Evolutionary conservation across 2,797 vertebrate species (phyloP), one percentile per base, ranked within the genome.

Genomic region (Pygocentrus nattereri): DNA sequence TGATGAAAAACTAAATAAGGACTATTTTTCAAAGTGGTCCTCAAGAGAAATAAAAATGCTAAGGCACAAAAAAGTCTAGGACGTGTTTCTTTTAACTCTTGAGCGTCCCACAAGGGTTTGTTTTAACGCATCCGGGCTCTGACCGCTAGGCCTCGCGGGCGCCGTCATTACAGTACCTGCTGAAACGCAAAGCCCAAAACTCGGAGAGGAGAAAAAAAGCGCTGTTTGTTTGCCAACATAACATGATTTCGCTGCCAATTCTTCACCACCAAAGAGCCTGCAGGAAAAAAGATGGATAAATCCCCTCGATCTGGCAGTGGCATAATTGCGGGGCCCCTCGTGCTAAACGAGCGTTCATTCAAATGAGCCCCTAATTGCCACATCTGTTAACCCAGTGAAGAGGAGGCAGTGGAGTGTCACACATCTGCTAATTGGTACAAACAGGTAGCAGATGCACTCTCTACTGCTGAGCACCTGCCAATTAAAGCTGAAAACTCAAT

Each of bases 281-380:
- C 4, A 88, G 90, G 88, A 88, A 81, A 31, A 86, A 87, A 86
- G 84, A 87, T 89, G 88, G 82, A 91, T 91, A 89, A 93, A 94
- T 90, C 90, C 93, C 27, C 85, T 58, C 58, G 83, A 84, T 90
- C 93, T 92, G 87, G 90, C 91, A 92, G 93, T 90, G 86, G 91
- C 94, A 91, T 94, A 92, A 95, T 95, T 94, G 93, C 93, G 91
- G 56, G 91, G 92, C 91, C 85, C 68, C 59, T 93, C 90, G 91
- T 89, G 89, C 92, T 94, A 94, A 97, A 95, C 92, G 93, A 95
- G 91, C 92, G 92, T 92, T 91, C 89, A 92, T 96, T 95, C 93
- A 95, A 96, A 95, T 94, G 93, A 95, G 93, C 91, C 92, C 92
- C 93, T 96, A 94, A 96, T 96, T 97, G 96, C 93, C 92, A 91